These are phyloP conservation scores for Drosophila kokeensis DNA, from an alignment of 2,888 invertebrate genomes.

Conservation along the genomic window DNA sequence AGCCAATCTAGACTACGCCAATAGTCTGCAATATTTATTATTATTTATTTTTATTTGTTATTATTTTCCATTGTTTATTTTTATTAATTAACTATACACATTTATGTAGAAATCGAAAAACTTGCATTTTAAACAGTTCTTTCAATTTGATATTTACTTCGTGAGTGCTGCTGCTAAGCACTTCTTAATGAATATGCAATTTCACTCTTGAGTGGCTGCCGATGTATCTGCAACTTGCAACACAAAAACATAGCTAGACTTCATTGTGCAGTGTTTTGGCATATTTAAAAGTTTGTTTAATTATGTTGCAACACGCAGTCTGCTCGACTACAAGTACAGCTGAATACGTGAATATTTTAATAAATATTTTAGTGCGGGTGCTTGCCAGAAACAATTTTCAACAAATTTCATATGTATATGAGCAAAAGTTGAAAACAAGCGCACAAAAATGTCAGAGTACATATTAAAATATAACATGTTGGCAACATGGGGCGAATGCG, in stretches of 20 bases:
- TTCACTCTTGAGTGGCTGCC: background rate
- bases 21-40: too few relatives aligned
- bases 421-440: slow-evolving; percentile 67
- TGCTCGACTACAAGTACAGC: background rate
- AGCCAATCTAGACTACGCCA: background rate
- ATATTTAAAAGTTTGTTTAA: slow-evolving; percentile 60
- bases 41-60: too few relatives aligned
- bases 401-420: slow-evolving; percentile 64
- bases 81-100: background rate
- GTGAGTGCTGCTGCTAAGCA: background rate
- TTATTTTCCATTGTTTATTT: background rate
- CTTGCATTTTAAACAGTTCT: background rate
- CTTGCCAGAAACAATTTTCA: slow-evolving; percentile 60
- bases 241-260: slow-evolving; percentile 5
- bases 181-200: slow-evolving; percentile 4
- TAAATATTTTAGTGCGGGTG: slow-evolving; percentile 68
- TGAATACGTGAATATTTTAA: slow-evolving; percentile 58
- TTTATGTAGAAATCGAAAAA: background rate
- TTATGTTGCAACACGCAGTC: slow-evolving; percentile 42
- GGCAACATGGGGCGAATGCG: slow-evolving; percentile 45
- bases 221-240: slow-evolving; percentile 1
- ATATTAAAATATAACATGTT: slow-evolving; percentile 65
- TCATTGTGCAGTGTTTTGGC: slow-evolving; percentile 12
- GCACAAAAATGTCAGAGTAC: slow-evolving; percentile 56
- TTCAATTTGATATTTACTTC: background rate